Evolutionary conservation across 2,797 vertebrate species (phyloP).

Genomic region (Gambelia wislizenii): DNA sequence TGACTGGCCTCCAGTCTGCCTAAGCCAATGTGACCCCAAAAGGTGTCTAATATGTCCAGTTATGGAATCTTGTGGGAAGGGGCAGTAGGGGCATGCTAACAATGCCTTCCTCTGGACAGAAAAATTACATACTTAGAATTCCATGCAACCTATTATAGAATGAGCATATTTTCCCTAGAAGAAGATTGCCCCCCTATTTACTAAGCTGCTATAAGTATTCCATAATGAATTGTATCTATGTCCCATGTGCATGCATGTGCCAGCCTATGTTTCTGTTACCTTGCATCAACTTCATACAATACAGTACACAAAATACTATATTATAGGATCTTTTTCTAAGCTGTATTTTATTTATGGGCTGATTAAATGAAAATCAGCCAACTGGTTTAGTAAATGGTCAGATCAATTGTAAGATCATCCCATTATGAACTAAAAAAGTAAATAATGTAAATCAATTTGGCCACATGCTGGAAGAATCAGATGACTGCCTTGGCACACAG

Average conservation of each 20-base stretch:
- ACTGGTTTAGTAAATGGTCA: constrained; percentile 4
- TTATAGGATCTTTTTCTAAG: background rate
- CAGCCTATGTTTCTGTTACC: background rate
- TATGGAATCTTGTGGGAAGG: too few species aligned
- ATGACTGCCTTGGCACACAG: background rate
- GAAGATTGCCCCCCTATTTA: background rate
- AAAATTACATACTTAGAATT: background rate
- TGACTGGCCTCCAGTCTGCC: too few species aligned
- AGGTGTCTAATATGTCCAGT: too few species aligned
- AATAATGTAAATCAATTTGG: constrained; percentile 23
- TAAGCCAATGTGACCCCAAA: too few species aligned
- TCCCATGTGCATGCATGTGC: background rate
- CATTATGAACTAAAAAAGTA: constrained; percentile 8
- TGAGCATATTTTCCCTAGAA: background rate
- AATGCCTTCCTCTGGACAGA: too few species aligned
- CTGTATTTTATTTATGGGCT: background rate
- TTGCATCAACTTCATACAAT: background rate
- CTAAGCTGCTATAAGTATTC: background rate
- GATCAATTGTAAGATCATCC: constrained; percentile 27
- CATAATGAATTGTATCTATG: background rate
- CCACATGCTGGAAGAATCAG: constrained; percentile 14
- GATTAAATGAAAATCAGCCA: constrained; percentile 9
- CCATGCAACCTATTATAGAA: background rate
- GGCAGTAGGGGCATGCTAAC: too few species aligned
- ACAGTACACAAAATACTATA: background rate